Evolutionary conservation across 2,113 vertebrate species (phyloP).

Genomic region (Chaetops frenatus): DNA sequence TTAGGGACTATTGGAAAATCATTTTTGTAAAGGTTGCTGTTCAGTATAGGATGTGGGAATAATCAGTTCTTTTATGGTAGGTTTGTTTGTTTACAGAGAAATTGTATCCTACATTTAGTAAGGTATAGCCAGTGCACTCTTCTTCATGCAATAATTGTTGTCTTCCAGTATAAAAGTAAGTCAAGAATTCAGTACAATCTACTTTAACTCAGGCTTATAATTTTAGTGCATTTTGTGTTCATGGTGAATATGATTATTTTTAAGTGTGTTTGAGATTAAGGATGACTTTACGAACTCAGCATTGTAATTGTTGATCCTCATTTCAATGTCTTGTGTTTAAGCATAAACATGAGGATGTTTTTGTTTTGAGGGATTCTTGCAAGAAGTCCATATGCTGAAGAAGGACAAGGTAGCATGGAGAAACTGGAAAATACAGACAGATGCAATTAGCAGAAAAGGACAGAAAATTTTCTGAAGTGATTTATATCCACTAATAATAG

Average conservation of each 20-base stretch:
- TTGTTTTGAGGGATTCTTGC: not conserved
- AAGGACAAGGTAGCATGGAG: not conserved
- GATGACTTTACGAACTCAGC: not conserved
- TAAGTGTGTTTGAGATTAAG: not conserved
- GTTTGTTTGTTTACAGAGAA: not conserved
- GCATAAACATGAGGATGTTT: not conserved
- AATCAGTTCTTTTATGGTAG: not conserved
- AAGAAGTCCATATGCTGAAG: not conserved
- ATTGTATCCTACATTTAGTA: not conserved
- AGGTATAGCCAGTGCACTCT: not conserved
- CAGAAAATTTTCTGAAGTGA: not conserved
- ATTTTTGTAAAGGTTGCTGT: not conserved
- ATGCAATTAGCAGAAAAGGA: not conserved
- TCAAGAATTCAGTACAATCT: not conserved
- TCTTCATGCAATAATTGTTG: not conserved
- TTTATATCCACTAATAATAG: not conserved
- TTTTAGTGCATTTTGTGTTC: not conserved
- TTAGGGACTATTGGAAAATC: not conserved
- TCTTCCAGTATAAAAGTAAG: not conserved
- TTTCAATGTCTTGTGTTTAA: not conserved
- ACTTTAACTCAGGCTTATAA: not conserved
- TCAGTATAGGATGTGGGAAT: not conserved
- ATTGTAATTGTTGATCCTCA: not conserved
- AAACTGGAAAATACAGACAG: not conserved
- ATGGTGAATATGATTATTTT: not conserved